Conservation (phyloP, 2,888 invertebrate genomes). For the Leptinotarsa rubiginosa region DNA sequence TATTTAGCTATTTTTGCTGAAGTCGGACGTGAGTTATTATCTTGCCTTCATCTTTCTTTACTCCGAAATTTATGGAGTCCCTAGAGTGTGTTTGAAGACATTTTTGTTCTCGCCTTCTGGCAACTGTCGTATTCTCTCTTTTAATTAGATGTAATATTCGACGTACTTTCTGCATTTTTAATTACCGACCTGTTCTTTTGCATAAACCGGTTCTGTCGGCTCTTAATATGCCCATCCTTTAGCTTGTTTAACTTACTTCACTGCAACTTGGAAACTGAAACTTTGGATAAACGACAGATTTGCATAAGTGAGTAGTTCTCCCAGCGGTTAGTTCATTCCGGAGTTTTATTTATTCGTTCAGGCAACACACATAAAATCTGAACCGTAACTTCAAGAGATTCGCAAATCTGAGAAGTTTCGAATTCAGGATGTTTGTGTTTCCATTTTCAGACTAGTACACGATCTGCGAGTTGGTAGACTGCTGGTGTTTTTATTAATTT, state of each 20-base stretch:
- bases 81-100: constrained; percentile 57
- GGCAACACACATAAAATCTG: background rate
- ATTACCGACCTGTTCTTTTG: constrained; percentile 43
- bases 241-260: constrained; percentile 52
- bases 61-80: constrained; percentile 56
- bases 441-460: no score
- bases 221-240: constrained; percentile 41
- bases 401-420: no score
- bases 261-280: constrained; percentile 53
- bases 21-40: constrained; percentile 57
- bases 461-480: no score
- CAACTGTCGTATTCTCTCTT: constrained; percentile 52
- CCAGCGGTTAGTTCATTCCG: constrained; percentile 36
- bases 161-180: constrained; percentile 57
- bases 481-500: no score
- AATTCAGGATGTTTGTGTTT: no score
- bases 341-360: constrained; percentile 25
- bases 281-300: constrained; percentile 56
- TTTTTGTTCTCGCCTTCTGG: constrained; percentile 54
- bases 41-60: constrained; percentile 53
- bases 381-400: no score
- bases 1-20: constrained; percentile 55
- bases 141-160: constrained; percentile 58
- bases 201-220: constrained; percentile 33
- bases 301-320: constrained; percentile 57